Evolutionary conservation across 2,113 vertebrate species (phyloP), one percentile per base, ranked within the genome.

Genomic region (Lophius piscatorius): DNA sequence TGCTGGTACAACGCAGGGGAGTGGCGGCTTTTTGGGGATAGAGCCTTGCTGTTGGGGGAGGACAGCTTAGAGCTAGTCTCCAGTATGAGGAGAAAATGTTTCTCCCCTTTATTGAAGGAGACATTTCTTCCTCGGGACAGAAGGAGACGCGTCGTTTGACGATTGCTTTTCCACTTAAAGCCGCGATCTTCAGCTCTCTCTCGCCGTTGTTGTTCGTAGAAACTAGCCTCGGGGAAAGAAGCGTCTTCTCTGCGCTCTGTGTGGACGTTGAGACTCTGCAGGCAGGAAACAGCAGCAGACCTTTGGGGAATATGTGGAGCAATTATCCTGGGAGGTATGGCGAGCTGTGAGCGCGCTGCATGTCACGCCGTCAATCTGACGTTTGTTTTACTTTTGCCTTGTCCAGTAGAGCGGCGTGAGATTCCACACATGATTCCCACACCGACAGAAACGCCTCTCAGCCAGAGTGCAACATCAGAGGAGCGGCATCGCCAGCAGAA

Each of bases 281-380:
- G 67, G 28, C 58, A 75, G 54, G 59, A 80, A 78, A 58, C 54
- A 48, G 60, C 41, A 51, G 29, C 29, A 26, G 12, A 42, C 31
- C 39, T 17, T 26, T 47, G 44, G 66, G 63, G 66, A 69, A 63
- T 55, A 76, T 41, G 24, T 17, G 38, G 44, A 71, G 76, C 42
- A 86, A 83, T 83, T 83, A 77, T 75, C 56, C 63, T 41, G 76
- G 76, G 61, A 78, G 66, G 67, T 70, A 66, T 39, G 54, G 48
- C 58, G 35, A 60, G 38, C 41, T 50, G 45, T 40, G 28, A 58
- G 78, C 67, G 80, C 52, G 57, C 55, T 66, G 58, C 49, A 72
- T 65, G 52, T 60, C 80, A 80, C 17, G 28, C 42, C 74, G 74
- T 63, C 73, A 81, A 34, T 66, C 42, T 26, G 18, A 34, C 2